Conservation (phyloP, 2,888 invertebrate genomes). For the Choristoneura rosaceana region DNA sequence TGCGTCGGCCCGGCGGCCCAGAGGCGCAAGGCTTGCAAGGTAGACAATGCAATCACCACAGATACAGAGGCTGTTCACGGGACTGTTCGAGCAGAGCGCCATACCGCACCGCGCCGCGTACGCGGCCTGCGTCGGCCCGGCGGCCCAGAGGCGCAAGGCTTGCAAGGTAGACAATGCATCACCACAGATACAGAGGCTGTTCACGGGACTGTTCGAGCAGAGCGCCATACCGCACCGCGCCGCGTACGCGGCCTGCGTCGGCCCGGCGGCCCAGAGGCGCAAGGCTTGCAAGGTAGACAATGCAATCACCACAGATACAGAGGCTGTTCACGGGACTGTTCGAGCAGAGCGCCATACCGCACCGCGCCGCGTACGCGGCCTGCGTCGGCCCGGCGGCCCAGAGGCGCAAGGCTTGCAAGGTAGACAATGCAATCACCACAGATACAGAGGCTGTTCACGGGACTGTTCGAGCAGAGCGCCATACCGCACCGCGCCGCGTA, state of each 20-base stretch:
- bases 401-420: slow-evolving; percentile 51
- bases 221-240: slow-evolving; percentile 88
- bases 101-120: too few relatives aligned
- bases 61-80: slow-evolving; percentile 88
- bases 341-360: too few relatives aligned
- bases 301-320: too few relatives aligned
- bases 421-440: too few relatives aligned
- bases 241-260: slow-evolving; percentile 88
- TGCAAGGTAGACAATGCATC: slow-evolving; percentile 50
- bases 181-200: slow-evolving; percentile 89
- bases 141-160: slow-evolving; percentile 48
- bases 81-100: too few relatives aligned
- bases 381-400: slow-evolving; percentile 76
- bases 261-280: slow-evolving; percentile 57
- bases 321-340: slow-evolving; percentile 84
- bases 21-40: slow-evolving; percentile 51
- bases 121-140: slow-evolving; percentile 74
- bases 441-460: slow-evolving; percentile 88
- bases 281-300: slow-evolving; percentile 46
- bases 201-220: slow-evolving; percentile 89
- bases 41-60: too few relatives aligned
- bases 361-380: too few relatives aligned
- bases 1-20: slow-evolving; percentile 76
- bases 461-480: too few relatives aligned
- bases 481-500: too few relatives aligned